phyloP scores from a whole-genome alignment of 2,797 vertebrate species.

The Nyctibius grandis region DNA sequence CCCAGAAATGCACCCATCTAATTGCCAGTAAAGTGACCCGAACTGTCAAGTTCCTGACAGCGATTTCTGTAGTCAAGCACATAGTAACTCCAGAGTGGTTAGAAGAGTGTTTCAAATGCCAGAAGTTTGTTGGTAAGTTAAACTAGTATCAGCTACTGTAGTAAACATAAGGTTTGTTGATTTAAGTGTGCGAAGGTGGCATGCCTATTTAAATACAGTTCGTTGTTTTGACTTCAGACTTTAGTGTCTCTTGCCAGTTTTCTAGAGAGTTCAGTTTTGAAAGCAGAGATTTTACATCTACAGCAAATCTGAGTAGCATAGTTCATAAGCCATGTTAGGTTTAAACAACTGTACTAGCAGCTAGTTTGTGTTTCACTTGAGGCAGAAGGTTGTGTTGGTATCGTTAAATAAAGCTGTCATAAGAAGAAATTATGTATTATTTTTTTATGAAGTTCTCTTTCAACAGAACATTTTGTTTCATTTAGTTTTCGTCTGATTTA shows the following conservation, averaged over 20 bases:
- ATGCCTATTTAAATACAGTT: neutral
- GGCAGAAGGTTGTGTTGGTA: neutral
- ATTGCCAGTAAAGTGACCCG: slow-evolving; percentile 92
- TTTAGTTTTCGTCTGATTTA: neutral
- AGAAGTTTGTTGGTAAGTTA: slow-evolving; percentile 89
- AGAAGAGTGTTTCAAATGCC: slow-evolving; percentile 92
- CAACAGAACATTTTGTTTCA: neutral
- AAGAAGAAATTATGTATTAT: neutral
- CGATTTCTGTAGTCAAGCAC: slow-evolving; percentile 91
- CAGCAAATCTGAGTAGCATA: neutral
- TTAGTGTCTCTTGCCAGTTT: neutral
- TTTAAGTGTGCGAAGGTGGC: neutral
- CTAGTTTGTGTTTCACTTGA: neutral
- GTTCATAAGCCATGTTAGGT: neutral
- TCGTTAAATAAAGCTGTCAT: neutral
- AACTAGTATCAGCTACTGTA: neutral
- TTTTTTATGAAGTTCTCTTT: neutral
- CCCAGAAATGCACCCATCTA: slow-evolving; percentile 91
- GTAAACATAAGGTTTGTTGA: neutral
- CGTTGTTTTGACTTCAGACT: neutral
- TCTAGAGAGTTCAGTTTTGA: neutral
- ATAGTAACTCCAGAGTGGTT: slow-evolving; percentile 94
- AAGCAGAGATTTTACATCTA: neutral
- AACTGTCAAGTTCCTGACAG: slow-evolving; percentile 95
- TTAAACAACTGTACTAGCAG: neutral